These are phyloP conservation scores for Acanthornis magna DNA, from an alignment of 2,797 vertebrate genomes.

Conservation along the genomic window DNA sequence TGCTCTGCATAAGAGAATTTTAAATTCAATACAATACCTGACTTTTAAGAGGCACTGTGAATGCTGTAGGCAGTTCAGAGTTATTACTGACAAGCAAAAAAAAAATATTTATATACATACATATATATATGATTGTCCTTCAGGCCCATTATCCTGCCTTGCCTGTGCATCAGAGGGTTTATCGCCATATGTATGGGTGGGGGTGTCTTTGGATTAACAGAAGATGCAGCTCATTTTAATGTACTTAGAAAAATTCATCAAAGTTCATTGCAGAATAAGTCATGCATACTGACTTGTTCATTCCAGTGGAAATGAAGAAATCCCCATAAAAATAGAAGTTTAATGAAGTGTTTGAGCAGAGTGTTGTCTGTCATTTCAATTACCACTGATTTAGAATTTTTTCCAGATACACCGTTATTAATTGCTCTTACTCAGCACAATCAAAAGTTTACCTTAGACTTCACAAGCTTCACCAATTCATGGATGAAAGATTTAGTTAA, in stretches of 20 bases:
- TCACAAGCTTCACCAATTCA: conserved; percentile 13
- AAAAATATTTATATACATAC: conserved; percentile 79
- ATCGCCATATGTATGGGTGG: conserved; percentile 61
- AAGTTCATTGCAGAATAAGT: conserved; percentile 79
- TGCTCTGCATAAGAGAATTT: conserved; percentile 82
- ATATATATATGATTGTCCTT: conserved; percentile 76
- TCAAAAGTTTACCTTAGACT: conserved; percentile 71
- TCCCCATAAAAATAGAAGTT: conserved; percentile 80
- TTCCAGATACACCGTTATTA: conserved; percentile 61
- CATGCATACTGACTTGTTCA: conserved; percentile 79
- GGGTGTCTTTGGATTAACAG: conserved; percentile 67
- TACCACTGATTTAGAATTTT: conserved; percentile 72
- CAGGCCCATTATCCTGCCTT: conserved; percentile 75
- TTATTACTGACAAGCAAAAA: conserved; percentile 83
- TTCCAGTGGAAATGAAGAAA: conserved; percentile 81
- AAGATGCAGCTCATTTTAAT: conserved; percentile 80
- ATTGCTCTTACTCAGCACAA: conserved; percentile 72
- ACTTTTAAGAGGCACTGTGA: conserved; percentile 79
- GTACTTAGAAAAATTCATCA: conserved; percentile 81
- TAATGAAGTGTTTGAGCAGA: conserved; percentile 81
- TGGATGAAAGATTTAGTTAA: conserved; percentile 20
- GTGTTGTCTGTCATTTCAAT: conserved; percentile 74
- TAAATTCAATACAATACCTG: conserved; percentile 83
- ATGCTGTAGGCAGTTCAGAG: conserved; percentile 81
- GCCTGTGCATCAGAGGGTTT: conserved; percentile 75